Conservation (phyloP, 1,140 invertebrate genomes). For the Proales similis region DNA sequence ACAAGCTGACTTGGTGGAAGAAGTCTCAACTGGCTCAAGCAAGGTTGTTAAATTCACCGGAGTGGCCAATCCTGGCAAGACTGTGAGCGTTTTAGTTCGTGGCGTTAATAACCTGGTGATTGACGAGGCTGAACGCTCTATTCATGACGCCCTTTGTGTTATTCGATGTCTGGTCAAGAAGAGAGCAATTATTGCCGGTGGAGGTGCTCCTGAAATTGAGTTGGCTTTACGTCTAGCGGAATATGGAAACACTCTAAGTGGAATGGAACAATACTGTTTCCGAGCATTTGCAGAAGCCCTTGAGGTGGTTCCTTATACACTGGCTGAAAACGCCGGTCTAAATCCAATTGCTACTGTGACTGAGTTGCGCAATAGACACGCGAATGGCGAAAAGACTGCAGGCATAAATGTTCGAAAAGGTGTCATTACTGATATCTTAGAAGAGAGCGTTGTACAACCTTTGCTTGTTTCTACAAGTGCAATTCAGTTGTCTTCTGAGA, state of each 20-base stretch:
- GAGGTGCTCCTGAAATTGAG: constrained; percentile 93
- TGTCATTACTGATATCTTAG: constrained; percentile 18
- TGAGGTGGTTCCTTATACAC: constrained; percentile 90
- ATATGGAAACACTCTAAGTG: constrained; percentile 71
- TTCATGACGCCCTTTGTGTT: constrained; percentile 96
- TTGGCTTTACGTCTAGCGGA: constrained; percentile 74
- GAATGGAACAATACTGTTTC: constrained; percentile 85
- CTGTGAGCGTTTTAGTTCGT: constrained; percentile 83
- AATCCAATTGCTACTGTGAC: constrained; percentile 95
- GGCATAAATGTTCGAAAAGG: constrained; percentile 90
- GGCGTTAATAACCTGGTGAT: constrained; percentile 93
- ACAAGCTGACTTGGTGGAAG: constrained; percentile 85
- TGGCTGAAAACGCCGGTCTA: constrained; percentile 98
- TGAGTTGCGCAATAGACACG: constrained; percentile 86
- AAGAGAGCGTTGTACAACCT: constrained; percentile 92
- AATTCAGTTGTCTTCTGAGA: constrained; percentile 88
- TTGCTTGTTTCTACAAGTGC: constrained; percentile 86
- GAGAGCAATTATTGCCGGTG: constrained; percentile 78
- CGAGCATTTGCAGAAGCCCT: constrained; percentile 89
- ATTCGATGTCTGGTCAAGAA: constrained; percentile 93
- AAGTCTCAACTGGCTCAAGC: constrained; percentile 76
- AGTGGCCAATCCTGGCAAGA: constrained; percentile 75
- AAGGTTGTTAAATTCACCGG: constrained; percentile 92
- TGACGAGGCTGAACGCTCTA: constrained; percentile 84
- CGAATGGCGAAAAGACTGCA: constrained; percentile 68